Evolutionary conservation across 2,888 invertebrate species (phyloP), one percentile per base, ranked within the genome.

Genomic region (Drosophila pseudotakahashii): DNA sequence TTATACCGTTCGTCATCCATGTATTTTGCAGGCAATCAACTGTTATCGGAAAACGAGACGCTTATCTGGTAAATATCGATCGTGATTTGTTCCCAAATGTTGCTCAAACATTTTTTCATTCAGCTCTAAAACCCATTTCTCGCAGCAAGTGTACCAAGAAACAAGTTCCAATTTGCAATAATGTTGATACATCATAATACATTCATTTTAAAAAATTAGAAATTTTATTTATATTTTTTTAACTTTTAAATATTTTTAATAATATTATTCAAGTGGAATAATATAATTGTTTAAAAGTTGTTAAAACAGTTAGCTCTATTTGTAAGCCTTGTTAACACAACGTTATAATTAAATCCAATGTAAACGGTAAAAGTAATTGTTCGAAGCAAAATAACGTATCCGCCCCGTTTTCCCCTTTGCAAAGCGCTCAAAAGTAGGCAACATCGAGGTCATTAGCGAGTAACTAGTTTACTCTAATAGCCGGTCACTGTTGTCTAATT

Each of bases 341-440:
- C 7, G 4, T 14, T 9, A 14, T 4, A 39, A 14, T 9, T 39
- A 14, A 39, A 14, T n/a, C 7, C 3, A 39, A 39, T 7, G 30
- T 14, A 39, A 5, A 1, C 5, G 42, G 3, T 19, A 5, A 11
- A 36, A 69, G 53, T 60, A 11, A 34, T 34, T 11, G 11, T 48
- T 57, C 26, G 26, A 37, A 62, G 37, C 19, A 41, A 62, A 57
- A 51, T 64, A n/a, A 26, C 52, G 44, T 45, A 64, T 64, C 26
- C 45, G 66, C 44, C 66, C 26, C 30, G 14, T 41, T 45, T 45
- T 26, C 10, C 48, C 39, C 30, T 9, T 4, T 0, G 11, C 16
- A 13, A 11, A 14, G 67, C 69, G 67, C 86, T 48, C 67, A 66
- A 72, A 81, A 77, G 81, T 75, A 75, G 84, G 76, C 81, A 57